Percentiles rank a stretch among this genome's conserved stretches.
phyloP scores from a whole-genome alignment of 2,113 vertebrate genomes.

The Pontoporia blainvillei region DNA sequence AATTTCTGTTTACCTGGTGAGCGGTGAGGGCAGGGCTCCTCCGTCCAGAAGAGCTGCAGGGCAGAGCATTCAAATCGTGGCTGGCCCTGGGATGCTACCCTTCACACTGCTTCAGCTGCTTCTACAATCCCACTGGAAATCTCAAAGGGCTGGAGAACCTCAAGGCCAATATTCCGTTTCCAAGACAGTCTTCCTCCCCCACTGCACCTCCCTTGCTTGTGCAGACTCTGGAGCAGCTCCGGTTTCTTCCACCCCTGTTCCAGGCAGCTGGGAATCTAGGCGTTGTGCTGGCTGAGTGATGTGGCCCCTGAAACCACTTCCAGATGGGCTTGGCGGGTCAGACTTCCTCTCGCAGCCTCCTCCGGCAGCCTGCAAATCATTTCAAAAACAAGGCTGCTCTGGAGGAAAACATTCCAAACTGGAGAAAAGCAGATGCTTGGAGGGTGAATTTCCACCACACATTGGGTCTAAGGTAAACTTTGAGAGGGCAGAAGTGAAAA shows the following conservation, averaged over 20 bases:
- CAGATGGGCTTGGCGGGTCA: constrained; percentile 77
- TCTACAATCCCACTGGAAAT: constrained; percentile 71
- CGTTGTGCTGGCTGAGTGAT: constrained; percentile 41
- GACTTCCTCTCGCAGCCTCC: constrained; percentile 52
- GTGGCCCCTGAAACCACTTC: constrained; percentile 79
- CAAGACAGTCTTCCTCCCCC: constrained; percentile 58
- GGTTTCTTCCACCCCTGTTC: constrained; percentile 72
- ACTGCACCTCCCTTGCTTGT: constrained; percentile 10
- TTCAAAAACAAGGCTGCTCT: constrained; percentile 55
- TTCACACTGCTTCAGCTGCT: constrained; percentile 58
- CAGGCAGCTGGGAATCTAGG: constrained; percentile 66
- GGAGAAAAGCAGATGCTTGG: constrained; percentile 31
- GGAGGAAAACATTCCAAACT: background rate
- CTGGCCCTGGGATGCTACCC: constrained; percentile 55
- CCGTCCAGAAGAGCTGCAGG: constrained; percentile 68
- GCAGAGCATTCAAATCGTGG: constrained; percentile 59
- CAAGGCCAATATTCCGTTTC: constrained; percentile 62
- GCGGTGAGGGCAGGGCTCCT: constrained; percentile 60
- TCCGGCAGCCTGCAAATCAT: constrained; percentile 61
- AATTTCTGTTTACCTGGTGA: constrained; percentile 81
- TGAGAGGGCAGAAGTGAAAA: background rate
- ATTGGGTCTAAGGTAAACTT: background rate
- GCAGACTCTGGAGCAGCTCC: constrained; percentile 69
- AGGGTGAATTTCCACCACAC: constrained; percentile 13
- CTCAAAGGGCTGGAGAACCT: constrained; percentile 44